Evolutionary conservation across 2,797 vertebrate species (phyloP), one percentile per base, ranked within the genome.

Genomic region (Bufotes viridis): DNA sequence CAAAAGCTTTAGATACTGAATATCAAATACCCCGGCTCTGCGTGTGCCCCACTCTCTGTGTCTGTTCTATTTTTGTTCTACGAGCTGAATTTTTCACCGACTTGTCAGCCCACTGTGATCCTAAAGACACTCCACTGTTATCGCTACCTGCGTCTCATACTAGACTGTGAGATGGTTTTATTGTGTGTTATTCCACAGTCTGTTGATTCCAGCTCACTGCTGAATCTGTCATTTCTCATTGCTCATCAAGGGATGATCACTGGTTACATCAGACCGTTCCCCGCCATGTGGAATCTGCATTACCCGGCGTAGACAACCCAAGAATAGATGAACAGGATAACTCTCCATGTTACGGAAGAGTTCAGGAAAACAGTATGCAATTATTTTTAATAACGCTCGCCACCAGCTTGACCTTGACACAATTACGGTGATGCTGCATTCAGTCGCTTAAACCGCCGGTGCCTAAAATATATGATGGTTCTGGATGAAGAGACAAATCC

Each of bases 151-250:
- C 14, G 63, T 55, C 72, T 86, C 84, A 51, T 86, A 82, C 84
- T 69, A 57, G 79, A 78, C 84, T 65, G 84, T 24, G 60, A 82
- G 84, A 49, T 86, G 84, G 76, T 86, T 81, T 85, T 67, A 85
- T 89, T 89, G 87, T 85, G 63, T 78, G 74, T 89, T 81, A 86
- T 82, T 81, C 79, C 84, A 85, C 78, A 89, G 84, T 89, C 88
- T 86, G 84, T 78, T 86, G 84, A 69, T 67, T 86, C 79, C 84
- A 86, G 88, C 84, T 89, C 79, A 26, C 88, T 49, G 84, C 75
- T 60, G 88, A 69, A 74, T 74, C 84, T 89, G 88, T 89, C 88
- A 89, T 86, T 85, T 82, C 88, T 69, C 20, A 74, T 89, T 89
- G 86, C 79, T 86, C 83, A 78, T 86, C 60, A 61, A 55, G 18